These are phyloP conservation scores for Rhagologus leucostigma DNA, from an alignment of 2,113 vertebrate species.

Conservation along the genomic window DNA sequence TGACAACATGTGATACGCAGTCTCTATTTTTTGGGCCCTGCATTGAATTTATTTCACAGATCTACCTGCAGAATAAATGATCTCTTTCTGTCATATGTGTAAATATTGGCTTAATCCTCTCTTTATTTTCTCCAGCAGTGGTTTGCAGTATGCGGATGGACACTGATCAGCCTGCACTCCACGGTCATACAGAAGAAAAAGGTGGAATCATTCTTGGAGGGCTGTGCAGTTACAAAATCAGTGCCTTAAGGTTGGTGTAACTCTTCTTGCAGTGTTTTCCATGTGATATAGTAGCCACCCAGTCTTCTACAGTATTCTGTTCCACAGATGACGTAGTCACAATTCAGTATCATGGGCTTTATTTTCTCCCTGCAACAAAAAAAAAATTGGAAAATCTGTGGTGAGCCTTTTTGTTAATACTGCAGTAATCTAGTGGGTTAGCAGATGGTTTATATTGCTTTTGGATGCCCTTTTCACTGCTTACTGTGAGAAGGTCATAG, in stretches of 20 bases:
- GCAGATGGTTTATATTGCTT: not conserved
- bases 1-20: rapidly evolving
- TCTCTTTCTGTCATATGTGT: not conserved
- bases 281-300: not conserved
- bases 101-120: not conserved
- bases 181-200: not conserved
- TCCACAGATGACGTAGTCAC: not conserved
- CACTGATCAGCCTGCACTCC: not conserved
- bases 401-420: not conserved
- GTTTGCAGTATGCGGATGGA: not conserved
- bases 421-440: not conserved
- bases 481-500: not conserved
- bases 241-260: rapidly evolving
- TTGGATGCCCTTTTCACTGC: not conserved
- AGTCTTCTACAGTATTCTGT: not conserved
- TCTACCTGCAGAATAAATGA: not conserved
- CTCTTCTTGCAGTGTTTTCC: not conserved
- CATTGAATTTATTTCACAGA: not conserved
- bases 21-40: not conserved
- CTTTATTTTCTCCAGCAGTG: not conserved
- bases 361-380: not conserved
- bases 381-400: not conserved
- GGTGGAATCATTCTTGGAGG: not conserved
- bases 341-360: not conserved
- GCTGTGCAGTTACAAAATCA: not conserved